Evolutionary conservation across 1,140 invertebrate species (phyloP).

Genomic region (Ostrea edulis): DNA sequence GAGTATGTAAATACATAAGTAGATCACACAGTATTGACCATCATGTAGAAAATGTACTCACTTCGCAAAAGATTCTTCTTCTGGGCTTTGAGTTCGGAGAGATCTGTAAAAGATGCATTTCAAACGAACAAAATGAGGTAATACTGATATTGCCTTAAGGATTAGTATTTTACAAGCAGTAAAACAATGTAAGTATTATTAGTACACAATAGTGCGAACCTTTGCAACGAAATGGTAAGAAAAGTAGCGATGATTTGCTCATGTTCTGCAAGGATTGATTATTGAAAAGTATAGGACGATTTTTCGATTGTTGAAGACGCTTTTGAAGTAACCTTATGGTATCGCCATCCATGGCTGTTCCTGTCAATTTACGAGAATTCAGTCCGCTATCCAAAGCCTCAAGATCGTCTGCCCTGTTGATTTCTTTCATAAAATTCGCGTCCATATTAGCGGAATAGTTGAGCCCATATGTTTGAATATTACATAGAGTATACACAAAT

Average conservation of each 20-base stretch:
- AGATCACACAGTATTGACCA: no score
- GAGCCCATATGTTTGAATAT: neutral
- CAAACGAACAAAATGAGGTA: neutral
- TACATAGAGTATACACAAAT: neutral
- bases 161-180: neutral
- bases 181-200: slow-evolving; percentile 16
- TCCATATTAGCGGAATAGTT: neutral
- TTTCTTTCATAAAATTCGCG: neutral
- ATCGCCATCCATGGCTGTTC: neutral
- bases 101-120: neutral
- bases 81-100: neutral
- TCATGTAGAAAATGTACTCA: neutral
- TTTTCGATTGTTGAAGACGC: neutral
- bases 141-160: neutral
- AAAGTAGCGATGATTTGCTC: neutral
- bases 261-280: slow-evolving; percentile 3
- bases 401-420: neutral
- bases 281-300: neutral
- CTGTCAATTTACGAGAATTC: neutral
- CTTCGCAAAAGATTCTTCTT: neutral
- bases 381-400: neutral
- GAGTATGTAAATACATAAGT: no score
- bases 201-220: slow-evolving; percentile 28
- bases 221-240: slow-evolving; percentile 31
- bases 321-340: neutral